Percentiles rank a stretch among this genome's conserved stretches.
phyloP scores from a whole-genome alignment of 2,797 vertebrate genomes.

The Balearica regulorum region DNA sequence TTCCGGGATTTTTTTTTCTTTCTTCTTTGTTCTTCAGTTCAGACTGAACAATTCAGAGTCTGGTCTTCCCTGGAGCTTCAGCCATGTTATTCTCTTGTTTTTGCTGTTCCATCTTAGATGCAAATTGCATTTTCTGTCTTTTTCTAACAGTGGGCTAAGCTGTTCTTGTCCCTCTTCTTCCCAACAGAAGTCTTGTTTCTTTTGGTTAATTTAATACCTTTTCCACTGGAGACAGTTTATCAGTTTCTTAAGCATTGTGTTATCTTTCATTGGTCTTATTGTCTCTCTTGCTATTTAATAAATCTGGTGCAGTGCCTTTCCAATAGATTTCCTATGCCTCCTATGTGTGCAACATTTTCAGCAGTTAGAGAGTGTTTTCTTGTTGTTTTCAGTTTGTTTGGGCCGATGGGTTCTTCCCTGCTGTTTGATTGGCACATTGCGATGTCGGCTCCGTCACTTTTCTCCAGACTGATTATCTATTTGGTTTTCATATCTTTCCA shows the following conservation, averaged over 20 bases:
- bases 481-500: not conserved
- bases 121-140: conserved; percentile 44
- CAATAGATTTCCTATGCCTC: conserved; percentile 14
- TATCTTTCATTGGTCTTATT: conserved; percentile 45
- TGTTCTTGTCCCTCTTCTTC: not conserved
- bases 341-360: not conserved
- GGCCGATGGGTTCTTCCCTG: not conserved
- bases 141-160: not conserved
- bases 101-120: not conserved
- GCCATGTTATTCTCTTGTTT: not conserved
- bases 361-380: not conserved
- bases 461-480: not conserved
- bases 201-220: conserved; percentile 46
- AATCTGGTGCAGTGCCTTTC: not conserved
- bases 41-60: not conserved
- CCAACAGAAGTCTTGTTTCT: not conserved
- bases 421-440: not conserved
- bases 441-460: not conserved
- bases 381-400: conserved; percentile 25
- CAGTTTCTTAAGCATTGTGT: conserved; percentile 9
- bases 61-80: conserved; percentile 32
- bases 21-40: not conserved
- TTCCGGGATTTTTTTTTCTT: not conserved
- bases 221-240: conserved; percentile 27
- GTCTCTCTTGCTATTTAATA: conserved; percentile 35